These are phyloP conservation scores for Apogon talboti DNA, from an alignment of 2,797 vertebrate species.

Conservation along the genomic window DNA sequence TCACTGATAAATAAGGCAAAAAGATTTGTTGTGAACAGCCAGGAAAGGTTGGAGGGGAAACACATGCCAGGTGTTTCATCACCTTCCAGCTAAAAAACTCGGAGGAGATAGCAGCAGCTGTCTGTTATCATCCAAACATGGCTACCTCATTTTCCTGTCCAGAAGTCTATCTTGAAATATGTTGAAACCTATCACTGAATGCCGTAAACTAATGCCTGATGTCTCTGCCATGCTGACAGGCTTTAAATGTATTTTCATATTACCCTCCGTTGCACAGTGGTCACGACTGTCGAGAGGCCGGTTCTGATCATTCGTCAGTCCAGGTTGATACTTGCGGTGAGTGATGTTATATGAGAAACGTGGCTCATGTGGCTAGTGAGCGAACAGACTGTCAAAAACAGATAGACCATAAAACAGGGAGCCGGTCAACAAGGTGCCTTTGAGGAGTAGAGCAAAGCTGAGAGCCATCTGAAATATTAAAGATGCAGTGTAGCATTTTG, in stretches of 20 bases:
- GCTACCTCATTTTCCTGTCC: slow-evolving; percentile 62
- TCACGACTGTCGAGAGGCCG: slow-evolving; percentile 37
- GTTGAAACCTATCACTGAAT: slow-evolving; percentile 47
- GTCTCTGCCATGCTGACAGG: slow-evolving; percentile 54
- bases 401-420: slow-evolving; percentile 49
- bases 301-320: slow-evolving; percentile 64
- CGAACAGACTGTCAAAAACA: slow-evolving; percentile 50
- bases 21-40: slow-evolving; percentile 1
- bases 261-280: slow-evolving; percentile 57
- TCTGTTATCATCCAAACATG: slow-evolving; percentile 55
- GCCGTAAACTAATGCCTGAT: slow-evolving; percentile 48
- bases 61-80: slow-evolving; percentile 44
- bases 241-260: slow-evolving; percentile 73
- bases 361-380: slow-evolving; percentile 36
- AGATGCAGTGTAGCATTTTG: slow-evolving; percentile 20
- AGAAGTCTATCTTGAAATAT: slow-evolving; percentile 53
- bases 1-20: neutral
- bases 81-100: slow-evolving; percentile 41
- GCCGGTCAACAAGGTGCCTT: slow-evolving; percentile 53
- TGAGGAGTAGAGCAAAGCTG: slow-evolving; percentile 35
- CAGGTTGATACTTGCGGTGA: slow-evolving; percentile 53
- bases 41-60: slow-evolving; percentile 13
- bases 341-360: slow-evolving; percentile 46
- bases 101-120: slow-evolving; percentile 46
- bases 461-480: slow-evolving; percentile 26